Evolutionary conservation across 2,797 vertebrate species (phyloP).

Genomic region (Gymnoscopelus braueri): DNA sequence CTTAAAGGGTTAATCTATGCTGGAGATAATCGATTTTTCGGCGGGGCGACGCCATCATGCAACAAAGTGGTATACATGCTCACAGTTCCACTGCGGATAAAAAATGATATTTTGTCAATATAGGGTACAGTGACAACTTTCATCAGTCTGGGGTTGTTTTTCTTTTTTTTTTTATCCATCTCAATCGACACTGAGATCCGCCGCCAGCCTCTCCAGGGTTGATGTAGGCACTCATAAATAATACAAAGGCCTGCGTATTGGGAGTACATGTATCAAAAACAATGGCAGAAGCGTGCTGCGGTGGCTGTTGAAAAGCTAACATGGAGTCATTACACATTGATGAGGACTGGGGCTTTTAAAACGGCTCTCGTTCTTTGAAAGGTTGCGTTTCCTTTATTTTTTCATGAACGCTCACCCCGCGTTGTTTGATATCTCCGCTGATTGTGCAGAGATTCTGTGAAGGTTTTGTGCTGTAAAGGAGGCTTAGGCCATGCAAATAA

Average conservation of each 20-base stretch:
- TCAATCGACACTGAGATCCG: conserved; percentile 56
- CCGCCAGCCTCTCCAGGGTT: conserved; percentile 56
- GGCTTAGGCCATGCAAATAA: conserved; percentile 16
- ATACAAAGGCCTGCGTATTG: conserved; percentile 60
- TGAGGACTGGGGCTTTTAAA: conserved; percentile 55
- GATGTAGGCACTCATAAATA: conserved; percentile 75
- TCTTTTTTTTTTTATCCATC: conserved; percentile 50
- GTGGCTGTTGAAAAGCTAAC: conserved; percentile 48
- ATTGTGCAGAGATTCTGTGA: conserved; percentile 30
- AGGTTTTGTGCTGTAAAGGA: conserved; percentile 28
- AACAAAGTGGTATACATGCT: no score
- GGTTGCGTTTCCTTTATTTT: conserved; percentile 32
- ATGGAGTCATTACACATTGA: conserved; percentile 68
- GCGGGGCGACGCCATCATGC: no score
- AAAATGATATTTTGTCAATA: conserved; percentile 34
- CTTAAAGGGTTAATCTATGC: no score
- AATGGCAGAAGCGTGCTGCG: conserved; percentile 47
- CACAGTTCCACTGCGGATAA: no score
- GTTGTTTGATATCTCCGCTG: conserved; percentile 26
- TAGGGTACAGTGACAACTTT: conserved; percentile 48
- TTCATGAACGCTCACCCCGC: conserved; percentile 42
- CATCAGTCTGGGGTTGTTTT: conserved; percentile 51
- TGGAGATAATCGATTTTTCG: no score
- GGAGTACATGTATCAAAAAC: conserved; percentile 69
- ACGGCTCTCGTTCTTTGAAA: conserved; percentile 62